These are phyloP conservation scores for Spinus pinus DNA, from an alignment of 2,797 vertebrate species.

Conservation along the genomic window DNA sequence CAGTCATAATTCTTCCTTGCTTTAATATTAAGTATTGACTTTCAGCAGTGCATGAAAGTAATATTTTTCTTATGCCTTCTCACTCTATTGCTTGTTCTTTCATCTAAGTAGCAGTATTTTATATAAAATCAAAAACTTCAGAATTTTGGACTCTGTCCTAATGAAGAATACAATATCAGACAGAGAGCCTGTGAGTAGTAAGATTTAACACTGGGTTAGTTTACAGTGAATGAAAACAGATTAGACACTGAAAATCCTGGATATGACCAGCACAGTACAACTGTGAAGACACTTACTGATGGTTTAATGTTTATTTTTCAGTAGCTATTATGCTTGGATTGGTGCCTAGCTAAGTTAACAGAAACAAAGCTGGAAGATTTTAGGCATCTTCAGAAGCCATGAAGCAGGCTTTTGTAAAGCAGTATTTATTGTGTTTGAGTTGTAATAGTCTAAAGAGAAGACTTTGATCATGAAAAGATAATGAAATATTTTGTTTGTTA, in stretches of 20 bases:
- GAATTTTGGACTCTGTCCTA: neutral
- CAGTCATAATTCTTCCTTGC: neutral
- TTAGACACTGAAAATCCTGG: conserved; percentile 25
- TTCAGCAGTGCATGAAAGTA: neutral
- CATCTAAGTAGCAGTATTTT: neutral
- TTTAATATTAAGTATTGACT: neutral
- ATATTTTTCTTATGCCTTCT: conserved; percentile 4
- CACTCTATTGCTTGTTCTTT: neutral
- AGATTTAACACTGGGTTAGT: conserved; percentile 8
- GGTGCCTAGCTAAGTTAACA: conserved; percentile 39
- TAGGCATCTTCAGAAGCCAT: neutral
- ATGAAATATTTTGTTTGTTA: neutral
- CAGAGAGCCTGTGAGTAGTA: neutral
- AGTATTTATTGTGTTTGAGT: neutral
- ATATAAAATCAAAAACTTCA: neutral
- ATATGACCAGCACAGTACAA: conserved; percentile 4
- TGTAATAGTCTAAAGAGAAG: neutral
- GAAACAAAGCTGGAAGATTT: conserved; percentile 35
- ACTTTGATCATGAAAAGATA: neutral
- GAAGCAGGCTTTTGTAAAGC: neutral
- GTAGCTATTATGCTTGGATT: conserved; percentile 50
- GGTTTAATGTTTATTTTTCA: conserved; percentile 55
- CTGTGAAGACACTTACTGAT: conserved; percentile 30
- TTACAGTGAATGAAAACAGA: conserved; percentile 42
- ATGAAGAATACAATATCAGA: conserved; percentile 14